Evolutionary conservation across 2,888 invertebrate species (phyloP), one percentile per base, ranked within the genome.

Genomic region (Callyntrura guangdongensis): DNA sequence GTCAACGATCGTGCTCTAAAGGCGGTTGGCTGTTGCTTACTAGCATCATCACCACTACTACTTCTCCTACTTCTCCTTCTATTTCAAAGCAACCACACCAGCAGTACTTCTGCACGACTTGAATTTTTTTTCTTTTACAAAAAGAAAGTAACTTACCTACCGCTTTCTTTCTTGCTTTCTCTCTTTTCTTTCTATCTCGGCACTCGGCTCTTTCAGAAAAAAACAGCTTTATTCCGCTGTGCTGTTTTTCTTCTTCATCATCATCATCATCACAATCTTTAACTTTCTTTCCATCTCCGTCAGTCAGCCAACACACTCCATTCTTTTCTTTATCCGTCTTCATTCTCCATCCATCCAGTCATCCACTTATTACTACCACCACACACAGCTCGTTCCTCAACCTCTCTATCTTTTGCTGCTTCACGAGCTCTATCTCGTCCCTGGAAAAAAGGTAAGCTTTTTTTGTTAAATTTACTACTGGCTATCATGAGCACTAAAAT

Each of bases 21-120:
- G 69, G 36, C n/a, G 27, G 47, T 27, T 81, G 74, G 79, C 79
- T 81, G 79, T 81, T 81, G 56, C 56, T 81, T 45, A n/a, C 25
- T 27, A 56, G 2, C 36, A 36, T n/a, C n/a, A n/a, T n/a, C 36
- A 36, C 2, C 2, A 36, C 36, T 53, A 27, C 79, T n/a, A 22
- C 20, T 17, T 47, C 36, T 69, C 27, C 27, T 47, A 74, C 47
- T 22, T 49, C 20, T 17, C 17, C 36, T 69, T 69, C 27, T 47
- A 74, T 74, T 22, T 49, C 74, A 49, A 74, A 47, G 49, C 20
- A 12, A 56, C 53, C 56, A 53, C 79, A 53, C 25, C 72, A 56
- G 1, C 56, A 72, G 82, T 82, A 82, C 88, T 89, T 89, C 88
- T 89, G 88, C 88, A 89, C 88, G 83, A 89, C 88, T 89, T 83